Evolutionary conservation across 2,113 vertebrate genomes (phyloP), one percentile per base, ranked within the genome.

Genomic region (Equus przewalskii): DNA sequence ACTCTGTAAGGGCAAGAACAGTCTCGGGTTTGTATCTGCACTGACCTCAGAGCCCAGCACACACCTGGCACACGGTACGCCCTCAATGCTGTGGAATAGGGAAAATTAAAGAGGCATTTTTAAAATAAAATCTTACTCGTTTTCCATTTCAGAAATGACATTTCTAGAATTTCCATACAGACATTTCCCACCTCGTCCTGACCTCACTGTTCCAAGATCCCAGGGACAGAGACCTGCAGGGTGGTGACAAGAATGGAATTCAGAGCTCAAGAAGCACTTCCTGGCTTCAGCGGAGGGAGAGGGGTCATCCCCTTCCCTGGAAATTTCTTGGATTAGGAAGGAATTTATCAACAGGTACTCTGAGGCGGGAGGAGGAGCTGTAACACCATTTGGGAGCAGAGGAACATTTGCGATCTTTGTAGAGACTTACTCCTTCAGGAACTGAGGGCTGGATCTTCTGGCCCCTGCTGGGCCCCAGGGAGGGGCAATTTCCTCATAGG

Each of bases 261-360:
- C 49, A 60, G 67, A 95, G 22, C 51, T 94, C n/a, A 60, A 33
- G 72, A 94, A 70, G 33, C 5, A 64, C 30, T 82, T 94, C 54
- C 44, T 30, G 26, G 58, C 58, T 84, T 95, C 75, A 79, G 64
- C 2, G 26, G 28, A 88, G 24, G 67, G 22, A 62, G 33, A 67
- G 70, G 19, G 7, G 13, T 62, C 58, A 49, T 81, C 81, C 33
- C 4, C 41, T 67, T 54, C 56, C 13, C 89, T 46, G 44, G 33
- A 54, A 56, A 56, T 78, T 46, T 91, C 56, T 80, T 89, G 67
- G 89, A 79, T 86, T 67, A 46, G 58, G n/a, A 67, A 96, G 9
- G 36, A 60, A 67, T 70, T 94, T 84, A 62, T 87, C 92, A 81
- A 26, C 30, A 96, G 94, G 51, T 67, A 5, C 36, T 96, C 80